Percentiles rank a stretch among this genome's conserved stretches.
Conservation (phyloP, 2,113 vertebrate genomes). For the Nycticorax nycticorax region DNA sequence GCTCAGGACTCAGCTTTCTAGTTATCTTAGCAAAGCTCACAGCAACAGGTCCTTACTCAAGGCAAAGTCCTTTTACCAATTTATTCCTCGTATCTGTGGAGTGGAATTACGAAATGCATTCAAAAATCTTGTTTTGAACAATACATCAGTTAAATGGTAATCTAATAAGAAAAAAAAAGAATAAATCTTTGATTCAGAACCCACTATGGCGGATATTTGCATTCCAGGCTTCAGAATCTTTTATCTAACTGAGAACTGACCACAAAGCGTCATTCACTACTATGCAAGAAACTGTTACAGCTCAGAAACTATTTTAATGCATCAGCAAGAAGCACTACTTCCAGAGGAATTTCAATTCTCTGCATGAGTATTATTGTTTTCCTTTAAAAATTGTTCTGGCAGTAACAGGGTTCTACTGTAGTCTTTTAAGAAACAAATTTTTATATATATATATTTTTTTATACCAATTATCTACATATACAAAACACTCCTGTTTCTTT, state of each 20-base stretch:
- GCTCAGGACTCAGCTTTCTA: neutral
- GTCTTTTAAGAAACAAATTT: neutral
- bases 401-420: neutral
- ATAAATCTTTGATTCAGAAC: neutral
- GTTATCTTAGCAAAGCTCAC: neutral
- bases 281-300: neutral
- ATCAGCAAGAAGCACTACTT: neutral
- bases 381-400: neutral
- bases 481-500: neutral
- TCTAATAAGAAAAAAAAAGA: neutral
- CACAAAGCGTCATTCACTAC: neutral
- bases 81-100: neutral
- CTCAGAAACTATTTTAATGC: neutral
- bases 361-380: neutral
- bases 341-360: neutral
- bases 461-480: neutral
- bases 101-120: neutral
- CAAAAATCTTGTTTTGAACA: neutral
- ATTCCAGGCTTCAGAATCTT: neutral
- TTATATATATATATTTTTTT: neutral
- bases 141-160: neutral
- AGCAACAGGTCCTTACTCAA: neutral
- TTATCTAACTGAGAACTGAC: neutral
- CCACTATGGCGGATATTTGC: neutral
- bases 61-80: neutral